Conservation (phyloP, 2,888 invertebrate genomes). For the Macrosoma leucophasiata region DNA sequence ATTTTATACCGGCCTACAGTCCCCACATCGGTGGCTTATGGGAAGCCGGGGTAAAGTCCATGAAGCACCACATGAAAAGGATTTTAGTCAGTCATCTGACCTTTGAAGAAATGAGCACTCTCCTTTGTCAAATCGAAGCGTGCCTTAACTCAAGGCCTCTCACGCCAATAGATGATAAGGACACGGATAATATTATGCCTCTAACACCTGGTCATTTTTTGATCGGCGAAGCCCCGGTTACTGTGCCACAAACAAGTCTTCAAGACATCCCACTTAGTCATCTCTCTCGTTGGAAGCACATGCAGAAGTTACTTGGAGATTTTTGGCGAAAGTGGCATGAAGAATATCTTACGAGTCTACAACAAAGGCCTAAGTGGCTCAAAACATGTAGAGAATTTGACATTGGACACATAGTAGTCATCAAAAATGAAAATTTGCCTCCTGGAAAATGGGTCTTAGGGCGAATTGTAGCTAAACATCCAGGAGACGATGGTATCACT, state of each 20-base stretch:
- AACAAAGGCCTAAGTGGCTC: constrained; percentile 25
- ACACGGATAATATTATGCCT: constrained; percentile 10
- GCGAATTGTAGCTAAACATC: constrained; percentile 23
- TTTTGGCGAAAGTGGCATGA: constrained; percentile 26
- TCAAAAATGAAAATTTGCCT: constrained; percentile 25
- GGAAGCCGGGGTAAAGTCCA: constrained; percentile 22
- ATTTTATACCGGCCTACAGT: constrained; percentile 23
- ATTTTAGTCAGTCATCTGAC: constrained; percentile 4
- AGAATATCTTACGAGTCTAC: constrained; percentile 24
- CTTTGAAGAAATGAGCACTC: constrained; percentile 21
- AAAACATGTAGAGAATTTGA: constrained; percentile 17
- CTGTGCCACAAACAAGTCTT: constrained; percentile 18
- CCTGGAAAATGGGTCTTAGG: constrained; percentile 26
- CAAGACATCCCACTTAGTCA: constrained; percentile 10
- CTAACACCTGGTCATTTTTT: constrained; percentile 31
- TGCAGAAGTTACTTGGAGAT: constrained; percentile 22
- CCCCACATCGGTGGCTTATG: constrained; percentile 25
- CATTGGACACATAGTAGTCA: constrained; percentile 25
- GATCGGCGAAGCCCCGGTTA: constrained; percentile 22
- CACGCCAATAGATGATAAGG: constrained; percentile 3
- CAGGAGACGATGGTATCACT: constrained; percentile 22
- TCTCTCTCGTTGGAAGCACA: constrained; percentile 25
- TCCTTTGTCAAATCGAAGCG: constrained; percentile 19
- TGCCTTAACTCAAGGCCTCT: constrained; percentile 21
- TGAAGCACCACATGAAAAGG: constrained; percentile 2